These are phyloP conservation scores for Priocnemis perturbator DNA, from an alignment of 2,888 invertebrate species.

Conservation along the genomic window DNA sequence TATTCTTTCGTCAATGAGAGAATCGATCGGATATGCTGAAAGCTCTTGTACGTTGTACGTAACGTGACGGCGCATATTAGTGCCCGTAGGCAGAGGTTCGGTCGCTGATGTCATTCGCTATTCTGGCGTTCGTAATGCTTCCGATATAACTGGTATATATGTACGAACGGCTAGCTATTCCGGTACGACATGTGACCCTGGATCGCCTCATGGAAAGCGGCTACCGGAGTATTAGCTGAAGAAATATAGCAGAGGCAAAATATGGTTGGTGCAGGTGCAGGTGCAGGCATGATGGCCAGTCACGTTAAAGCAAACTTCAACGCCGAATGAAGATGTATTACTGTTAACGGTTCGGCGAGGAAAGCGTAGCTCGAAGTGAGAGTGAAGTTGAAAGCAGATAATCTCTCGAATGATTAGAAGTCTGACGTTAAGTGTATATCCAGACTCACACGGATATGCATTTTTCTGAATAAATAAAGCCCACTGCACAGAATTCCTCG, in stretches of 20 bases:
- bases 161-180: constrained; percentile 47
- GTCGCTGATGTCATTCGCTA: constrained; percentile 63
- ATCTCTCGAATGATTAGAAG: too few relatives aligned
- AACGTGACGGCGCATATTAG: not conserved
- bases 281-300: constrained; percentile 3
- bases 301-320: not conserved
- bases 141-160: constrained; percentile 40
- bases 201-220: constrained; percentile 39
- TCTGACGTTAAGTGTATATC: too few relatives aligned
- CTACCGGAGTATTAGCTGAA: constrained; percentile 8
- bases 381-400: constrained; percentile 8
- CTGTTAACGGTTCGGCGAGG: constrained; percentile 3
- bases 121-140: constrained; percentile 52
- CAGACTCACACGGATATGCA: too few relatives aligned
- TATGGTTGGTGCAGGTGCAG: constrained; percentile 13
- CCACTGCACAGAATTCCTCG: too few relatives aligned
- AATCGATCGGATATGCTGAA: too few relatives aligned
- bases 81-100: constrained; percentile 22
- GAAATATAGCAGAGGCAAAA: not conserved
- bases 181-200: constrained; percentile 55
- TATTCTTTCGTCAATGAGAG: too few relatives aligned
- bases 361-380: not conserved
- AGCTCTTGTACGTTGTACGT: not conserved
- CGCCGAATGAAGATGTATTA: constrained; percentile 12
- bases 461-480: too few relatives aligned